These are phyloP conservation scores for Selenia dentaria DNA, from an alignment of 2,888 invertebrate genomes.

Conservation along the genomic window DNA sequence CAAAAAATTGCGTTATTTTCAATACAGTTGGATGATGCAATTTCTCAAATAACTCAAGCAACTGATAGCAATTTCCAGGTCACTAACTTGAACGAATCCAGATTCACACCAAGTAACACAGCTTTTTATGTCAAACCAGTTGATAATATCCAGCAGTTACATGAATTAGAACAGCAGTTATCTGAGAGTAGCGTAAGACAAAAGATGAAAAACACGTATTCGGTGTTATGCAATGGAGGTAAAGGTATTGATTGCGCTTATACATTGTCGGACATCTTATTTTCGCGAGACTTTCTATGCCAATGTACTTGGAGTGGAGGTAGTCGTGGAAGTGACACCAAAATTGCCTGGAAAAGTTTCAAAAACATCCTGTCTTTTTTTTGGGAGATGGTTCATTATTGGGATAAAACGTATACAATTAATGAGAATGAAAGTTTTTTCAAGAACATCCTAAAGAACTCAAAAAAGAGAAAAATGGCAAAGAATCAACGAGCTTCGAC, in stretches of 20 bases:
- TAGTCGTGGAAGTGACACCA: constrained; percentile 11
- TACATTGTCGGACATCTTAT: constrained; percentile 8
- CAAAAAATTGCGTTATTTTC: constrained; percentile 12
- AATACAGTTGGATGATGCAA: constrained; percentile 9
- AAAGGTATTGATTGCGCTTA: constrained; percentile 7
- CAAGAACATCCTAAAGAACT: constrained; percentile 17
- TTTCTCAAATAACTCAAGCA: constrained; percentile 7
- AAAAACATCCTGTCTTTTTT: constrained; percentile 12
- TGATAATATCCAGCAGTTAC: constrained; percentile 4
- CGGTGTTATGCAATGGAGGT: constrained; percentile 6
- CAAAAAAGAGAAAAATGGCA: constrained; percentile 15
- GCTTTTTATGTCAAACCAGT: constrained; percentile 5
- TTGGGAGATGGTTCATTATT: constrained; percentile 6
- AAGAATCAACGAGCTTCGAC: constrained; percentile 19
- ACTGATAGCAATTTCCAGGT: constrained; percentile 1
- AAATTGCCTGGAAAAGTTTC: constrained; percentile 12
- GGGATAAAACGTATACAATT: constrained; percentile 19
- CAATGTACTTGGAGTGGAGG: constrained; percentile 17
- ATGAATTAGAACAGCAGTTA: constrained; percentile 10
- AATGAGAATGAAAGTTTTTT: constrained; percentile 19
- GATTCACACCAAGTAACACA: constrained; percentile 1
- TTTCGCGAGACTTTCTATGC: constrained; percentile 13
- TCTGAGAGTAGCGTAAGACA: constrained; percentile 7
- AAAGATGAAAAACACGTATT: constrained; percentile 8
- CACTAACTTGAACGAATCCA: not conserved